Evolutionary conservation across 2,888 invertebrate species (phyloP).

Genomic region (Stratiomys singularior): DNA sequence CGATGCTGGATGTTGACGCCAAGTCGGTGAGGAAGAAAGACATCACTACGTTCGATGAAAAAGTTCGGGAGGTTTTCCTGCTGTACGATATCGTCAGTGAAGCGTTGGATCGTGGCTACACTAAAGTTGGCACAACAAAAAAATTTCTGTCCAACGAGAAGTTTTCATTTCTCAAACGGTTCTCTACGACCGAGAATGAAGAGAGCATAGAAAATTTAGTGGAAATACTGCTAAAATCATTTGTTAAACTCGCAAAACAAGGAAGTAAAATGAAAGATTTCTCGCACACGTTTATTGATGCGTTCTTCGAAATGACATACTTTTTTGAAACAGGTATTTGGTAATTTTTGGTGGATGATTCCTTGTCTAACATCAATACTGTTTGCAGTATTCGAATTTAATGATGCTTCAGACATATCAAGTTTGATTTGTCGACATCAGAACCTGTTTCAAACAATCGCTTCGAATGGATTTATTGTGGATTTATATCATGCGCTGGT

Average conservation of each 20-base stretch:
- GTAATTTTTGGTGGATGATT: neutral
- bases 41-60: slow-evolving; percentile 57
- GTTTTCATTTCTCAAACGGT: slow-evolving; percentile 56
- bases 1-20: slow-evolving; percentile 58
- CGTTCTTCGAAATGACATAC: slow-evolving; percentile 59
- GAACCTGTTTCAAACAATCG: slow-evolving; percentile 60
- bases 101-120: slow-evolving; percentile 53
- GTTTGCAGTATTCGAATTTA: neutral
- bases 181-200: slow-evolving; percentile 44
- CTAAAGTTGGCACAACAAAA: slow-evolving; percentile 54
- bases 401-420: neutral
- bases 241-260: slow-evolving; percentile 55
- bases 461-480: slow-evolving; percentile 60
- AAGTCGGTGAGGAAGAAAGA: slow-evolving; percentile 57
- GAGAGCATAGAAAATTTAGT: neutral
- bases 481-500: slow-evolving; percentile 59
- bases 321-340: slow-evolving; percentile 58
- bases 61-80: slow-evolving; percentile 55
- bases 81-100: slow-evolving; percentile 60
- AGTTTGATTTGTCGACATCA: slow-evolving; percentile 57
- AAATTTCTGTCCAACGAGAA: slow-evolving; percentile 57
- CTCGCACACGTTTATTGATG: slow-evolving; percentile 56
- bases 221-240: slow-evolving; percentile 45
- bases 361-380: neutral
- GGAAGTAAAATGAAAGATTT: slow-evolving; percentile 57